Conservation (phyloP, 2,888 invertebrate species). For the Brenthis ino region DNA sequence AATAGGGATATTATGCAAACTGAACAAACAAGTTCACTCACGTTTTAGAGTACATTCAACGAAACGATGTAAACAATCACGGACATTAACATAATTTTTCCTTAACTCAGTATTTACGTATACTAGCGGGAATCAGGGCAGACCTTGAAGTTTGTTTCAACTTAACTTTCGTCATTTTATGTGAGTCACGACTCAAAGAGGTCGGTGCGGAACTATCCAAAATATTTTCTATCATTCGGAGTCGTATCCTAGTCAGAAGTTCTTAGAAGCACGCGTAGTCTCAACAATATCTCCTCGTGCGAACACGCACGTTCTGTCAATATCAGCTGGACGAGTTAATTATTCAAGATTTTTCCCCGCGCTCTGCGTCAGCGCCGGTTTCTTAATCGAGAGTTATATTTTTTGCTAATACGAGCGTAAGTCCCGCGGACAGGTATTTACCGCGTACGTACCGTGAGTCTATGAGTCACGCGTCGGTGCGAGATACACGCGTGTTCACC, state of each 20-base stretch:
- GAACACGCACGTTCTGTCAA: slow-evolving; percentile 55
- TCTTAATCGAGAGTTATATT: slow-evolving; percentile 44
- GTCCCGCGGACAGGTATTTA: slow-evolving; percentile 56
- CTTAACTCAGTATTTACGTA: slow-evolving; percentile 50
- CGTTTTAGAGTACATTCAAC: slow-evolving; percentile 30
- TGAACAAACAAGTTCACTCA: slow-evolving; percentile 35
- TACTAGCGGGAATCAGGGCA: slow-evolving; percentile 51
- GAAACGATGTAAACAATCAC: slow-evolving; percentile 42
- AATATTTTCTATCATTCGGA: slow-evolving; percentile 56
- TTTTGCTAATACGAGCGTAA: slow-evolving; percentile 48
- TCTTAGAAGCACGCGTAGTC: slow-evolving; percentile 46
- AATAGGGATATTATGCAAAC: slow-evolving; percentile 21
- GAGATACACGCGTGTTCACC: slow-evolving; percentile 65
- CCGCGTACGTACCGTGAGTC: slow-evolving; percentile 44
- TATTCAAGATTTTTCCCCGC: slow-evolving; percentile 59
- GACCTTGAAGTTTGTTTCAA: slow-evolving; percentile 67
- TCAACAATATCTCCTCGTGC: slow-evolving; percentile 39
- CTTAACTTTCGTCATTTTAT: slow-evolving; percentile 81
- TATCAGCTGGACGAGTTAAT: slow-evolving; percentile 66
- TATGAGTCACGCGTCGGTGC: slow-evolving; percentile 46
- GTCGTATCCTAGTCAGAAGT: slow-evolving; percentile 41
- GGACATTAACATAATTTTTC: slow-evolving; percentile 60
- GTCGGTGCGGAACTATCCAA: slow-evolving; percentile 53
- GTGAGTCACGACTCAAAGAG: slow-evolving; percentile 65
- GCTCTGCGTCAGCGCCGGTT: slow-evolving; percentile 52